These are phyloP conservation scores for Leptopilina myrica DNA, from an alignment of 2,888 invertebrate species.

Conservation along the genomic window DNA sequence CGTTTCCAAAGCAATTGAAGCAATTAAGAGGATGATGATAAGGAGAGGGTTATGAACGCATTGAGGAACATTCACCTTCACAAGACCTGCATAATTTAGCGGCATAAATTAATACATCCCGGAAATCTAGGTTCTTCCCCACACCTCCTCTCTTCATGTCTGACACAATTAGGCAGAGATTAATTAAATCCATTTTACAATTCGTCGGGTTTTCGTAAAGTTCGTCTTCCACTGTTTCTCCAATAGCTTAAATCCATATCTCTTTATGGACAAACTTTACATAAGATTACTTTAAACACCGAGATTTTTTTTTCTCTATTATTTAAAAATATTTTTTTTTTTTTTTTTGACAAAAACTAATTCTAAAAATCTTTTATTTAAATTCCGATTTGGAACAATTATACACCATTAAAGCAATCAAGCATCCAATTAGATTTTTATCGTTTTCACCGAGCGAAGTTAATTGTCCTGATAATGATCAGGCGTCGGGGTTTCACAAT, in stretches of 20 bases:
- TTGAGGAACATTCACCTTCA: slow-evolving; percentile 64
- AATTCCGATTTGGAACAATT: not conserved
- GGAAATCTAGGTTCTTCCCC: slow-evolving; percentile 67
- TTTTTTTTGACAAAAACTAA: not conserved
- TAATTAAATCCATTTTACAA: slow-evolving; percentile 74
- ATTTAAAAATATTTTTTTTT: too few relatives aligned
- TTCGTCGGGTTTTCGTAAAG: slow-evolving; percentile 60
- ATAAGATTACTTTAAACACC: slow-evolving; percentile 9
- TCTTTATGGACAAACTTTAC: not conserved
- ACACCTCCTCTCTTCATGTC: slow-evolving; percentile 57
- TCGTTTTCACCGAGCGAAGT: not conserved
- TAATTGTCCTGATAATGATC: slow-evolving; percentile 32
- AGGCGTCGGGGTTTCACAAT: slow-evolving; percentile 5
- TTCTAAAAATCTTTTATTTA: not conserved
- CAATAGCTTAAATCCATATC: not conserved
- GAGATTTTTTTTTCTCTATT: not conserved
- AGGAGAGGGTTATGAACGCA: slow-evolving; percentile 31
- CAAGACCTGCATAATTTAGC: slow-evolving; percentile 70
- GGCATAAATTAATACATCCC: slow-evolving; percentile 73
- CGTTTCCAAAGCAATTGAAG: slow-evolving; percentile 41
- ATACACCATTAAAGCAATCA: slow-evolving; percentile 6
- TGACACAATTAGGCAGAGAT: slow-evolving; percentile 74
- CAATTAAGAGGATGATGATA: slow-evolving; percentile 50
- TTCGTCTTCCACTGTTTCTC: not conserved
- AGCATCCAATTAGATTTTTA: slow-evolving; percentile 33